Evolutionary conservation across 1,140 invertebrate genomes (phyloP).

Genomic region (Aradophagus sp.): DNA sequence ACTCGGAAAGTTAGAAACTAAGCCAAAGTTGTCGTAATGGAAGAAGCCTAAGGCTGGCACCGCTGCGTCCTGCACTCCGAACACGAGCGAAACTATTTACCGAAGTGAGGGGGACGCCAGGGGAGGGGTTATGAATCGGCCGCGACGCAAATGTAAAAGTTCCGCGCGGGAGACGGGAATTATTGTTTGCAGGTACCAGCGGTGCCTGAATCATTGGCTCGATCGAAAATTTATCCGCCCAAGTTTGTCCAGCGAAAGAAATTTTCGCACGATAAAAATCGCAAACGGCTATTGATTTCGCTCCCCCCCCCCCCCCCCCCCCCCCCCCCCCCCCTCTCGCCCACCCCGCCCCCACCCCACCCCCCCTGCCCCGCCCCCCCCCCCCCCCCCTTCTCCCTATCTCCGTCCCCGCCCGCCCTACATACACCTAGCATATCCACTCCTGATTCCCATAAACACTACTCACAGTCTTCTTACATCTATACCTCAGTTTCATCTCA

Average conservation of each 20-base stretch:
- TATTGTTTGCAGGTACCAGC: conserved; percentile 37
- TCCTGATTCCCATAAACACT: too few species aligned
- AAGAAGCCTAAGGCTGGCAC: conserved; percentile 50
- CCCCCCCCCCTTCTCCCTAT: too few species aligned
- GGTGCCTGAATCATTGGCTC: conserved; percentile 32
- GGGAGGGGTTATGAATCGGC: conserved; percentile 51
- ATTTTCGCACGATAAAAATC: conserved; percentile 25
- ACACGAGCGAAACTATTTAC: conserved; percentile 51
- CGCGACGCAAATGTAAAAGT: conserved; percentile 52
- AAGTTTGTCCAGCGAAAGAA: conserved; percentile 33
- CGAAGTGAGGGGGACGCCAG: too few species aligned
- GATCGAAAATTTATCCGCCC: conserved; percentile 21
- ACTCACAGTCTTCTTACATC: too few species aligned
- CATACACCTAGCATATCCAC: too few species aligned
- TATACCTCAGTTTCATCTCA: too few species aligned
- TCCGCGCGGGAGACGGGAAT: conserved; percentile 33
- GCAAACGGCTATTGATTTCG: conserved; percentile 25
- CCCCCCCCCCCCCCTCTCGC: too few species aligned
- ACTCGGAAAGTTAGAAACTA: conserved; percentile 62
- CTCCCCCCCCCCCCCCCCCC: too few species aligned
- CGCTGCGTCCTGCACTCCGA: conserved; percentile 19
- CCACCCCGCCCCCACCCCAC: too few species aligned
- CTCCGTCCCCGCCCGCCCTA: too few species aligned
- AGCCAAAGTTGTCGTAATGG: conserved; percentile 61
- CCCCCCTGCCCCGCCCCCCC: too few species aligned